Evolutionary conservation across 1,140 invertebrate species (phyloP).

Genomic region (Globodera ellingtonae): DNA sequence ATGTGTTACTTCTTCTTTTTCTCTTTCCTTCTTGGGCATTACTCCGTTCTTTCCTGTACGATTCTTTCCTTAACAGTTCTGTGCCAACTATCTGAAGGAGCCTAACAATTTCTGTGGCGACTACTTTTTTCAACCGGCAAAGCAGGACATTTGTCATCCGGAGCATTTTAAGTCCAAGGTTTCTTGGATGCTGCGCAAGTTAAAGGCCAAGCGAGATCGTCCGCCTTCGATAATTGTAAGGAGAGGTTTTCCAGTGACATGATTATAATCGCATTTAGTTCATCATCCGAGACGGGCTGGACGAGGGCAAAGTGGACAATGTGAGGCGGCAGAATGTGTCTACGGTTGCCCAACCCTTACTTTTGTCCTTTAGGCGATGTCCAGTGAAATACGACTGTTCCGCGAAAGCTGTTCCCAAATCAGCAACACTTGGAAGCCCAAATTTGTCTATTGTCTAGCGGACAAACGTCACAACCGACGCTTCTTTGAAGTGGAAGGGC

Average conservation of each 20-base stretch:
- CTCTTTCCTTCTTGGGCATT: too few relatives aligned
- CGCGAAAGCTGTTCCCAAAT: neutral
- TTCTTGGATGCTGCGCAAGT: slow-evolving; percentile 1
- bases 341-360: neutral
- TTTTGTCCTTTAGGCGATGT: slow-evolving; percentile 6
- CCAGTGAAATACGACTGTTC: slow-evolving; percentile 9
- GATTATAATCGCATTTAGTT: neutral
- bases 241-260: neutral
- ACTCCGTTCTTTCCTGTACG: too few relatives aligned
- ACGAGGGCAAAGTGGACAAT: slow-evolving; percentile 31
- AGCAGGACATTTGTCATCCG: slow-evolving; percentile 15
- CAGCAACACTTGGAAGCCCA: slow-evolving; percentile 11
- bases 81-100: slow-evolving; percentile 29
- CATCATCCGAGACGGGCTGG: slow-evolving; percentile 32
- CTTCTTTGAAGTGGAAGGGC: slow-evolving; percentile 28
- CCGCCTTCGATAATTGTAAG: slow-evolving; percentile 19
- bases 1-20: too few relatives aligned
- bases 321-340: slow-evolving; percentile 9
- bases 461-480: slow-evolving; percentile 45
- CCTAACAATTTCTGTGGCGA: slow-evolving; percentile 35
- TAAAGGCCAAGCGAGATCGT: neutral
- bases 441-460: slow-evolving; percentile 35
- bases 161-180: neutral
- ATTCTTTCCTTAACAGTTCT: slow-evolving; percentile 29
- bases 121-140: slow-evolving; percentile 31